These are phyloP conservation scores for Alosa alosa DNA, from an alignment of 2,113 vertebrate species.

Conservation along the genomic window DNA sequence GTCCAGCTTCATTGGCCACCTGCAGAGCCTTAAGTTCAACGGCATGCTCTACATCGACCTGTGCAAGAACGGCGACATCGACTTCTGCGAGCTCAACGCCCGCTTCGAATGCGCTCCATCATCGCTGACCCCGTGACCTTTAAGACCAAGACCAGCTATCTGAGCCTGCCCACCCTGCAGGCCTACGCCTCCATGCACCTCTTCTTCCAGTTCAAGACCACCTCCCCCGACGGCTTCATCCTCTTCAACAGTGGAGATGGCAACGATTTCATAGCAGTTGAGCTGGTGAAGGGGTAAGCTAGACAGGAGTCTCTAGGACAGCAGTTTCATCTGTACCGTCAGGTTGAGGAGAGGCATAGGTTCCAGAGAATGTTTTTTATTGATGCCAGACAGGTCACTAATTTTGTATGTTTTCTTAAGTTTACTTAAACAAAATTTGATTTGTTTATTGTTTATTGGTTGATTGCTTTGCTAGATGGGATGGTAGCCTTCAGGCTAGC, in stretches of 20 bases:
- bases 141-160: conserved; percentile 95
- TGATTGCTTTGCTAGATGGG: not conserved
- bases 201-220: conserved; percentile 99
- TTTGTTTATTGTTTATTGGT: too few relatives aligned
- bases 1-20: conserved; percentile 96
- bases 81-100: conserved; percentile 95
- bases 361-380: not conserved
- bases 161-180: conserved; percentile 93
- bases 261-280: conserved; percentile 93
- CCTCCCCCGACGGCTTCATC: conserved; percentile 93
- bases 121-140: conserved; percentile 97
- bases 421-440: not conserved
- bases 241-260: conserved; percentile 89
- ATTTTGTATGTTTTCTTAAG: not conserved
- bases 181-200: conserved; percentile 99
- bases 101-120: conserved; percentile 95
- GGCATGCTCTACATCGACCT: conserved; percentile 97
- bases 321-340: not conserved
- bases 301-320: not conserved
- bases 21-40: conserved; percentile 96
- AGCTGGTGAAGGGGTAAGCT: conserved; percentile 92
- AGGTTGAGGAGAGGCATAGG: not conserved
- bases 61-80: conserved; percentile 98
- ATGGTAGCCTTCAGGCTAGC: not conserved
- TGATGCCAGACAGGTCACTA: not conserved